These are phyloP conservation scores for Cinclus mexicanus DNA, from an alignment of 2,113 vertebrate genomes.

Conservation along the genomic window DNA sequence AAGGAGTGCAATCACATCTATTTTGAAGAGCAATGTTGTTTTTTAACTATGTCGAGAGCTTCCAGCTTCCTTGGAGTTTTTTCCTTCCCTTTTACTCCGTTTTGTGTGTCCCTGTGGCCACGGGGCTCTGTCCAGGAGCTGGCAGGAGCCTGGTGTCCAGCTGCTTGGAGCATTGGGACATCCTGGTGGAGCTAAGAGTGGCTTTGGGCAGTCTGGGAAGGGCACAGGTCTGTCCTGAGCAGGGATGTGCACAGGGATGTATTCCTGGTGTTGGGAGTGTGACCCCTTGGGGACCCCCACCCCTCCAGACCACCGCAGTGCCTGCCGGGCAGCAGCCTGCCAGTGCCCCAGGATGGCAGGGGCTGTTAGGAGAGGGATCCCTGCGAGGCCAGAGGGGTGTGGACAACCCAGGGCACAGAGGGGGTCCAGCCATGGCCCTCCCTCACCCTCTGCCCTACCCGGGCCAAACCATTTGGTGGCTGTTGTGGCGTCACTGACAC, in stretches of 20 bases:
- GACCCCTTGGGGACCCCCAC: accelerated
- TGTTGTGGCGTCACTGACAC: accelerated
- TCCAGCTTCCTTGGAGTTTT: slow-evolving; percentile 32
- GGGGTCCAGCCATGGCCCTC: accelerated
- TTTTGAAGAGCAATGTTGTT: slow-evolving; percentile 62
- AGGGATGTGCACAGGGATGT: background rate
- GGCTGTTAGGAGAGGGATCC: background rate
- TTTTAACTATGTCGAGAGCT: slow-evolving; percentile 55
- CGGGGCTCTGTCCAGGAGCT: background rate
- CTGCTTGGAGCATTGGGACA: accelerated
- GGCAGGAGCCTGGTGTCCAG: background rate
- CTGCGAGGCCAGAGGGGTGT: accelerated
- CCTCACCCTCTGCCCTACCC: background rate
- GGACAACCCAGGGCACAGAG: background rate
- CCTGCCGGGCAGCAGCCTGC: accelerated
- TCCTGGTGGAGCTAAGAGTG: accelerated
- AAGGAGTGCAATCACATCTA: slow-evolving; percentile 76
- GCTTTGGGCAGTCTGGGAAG: background rate
- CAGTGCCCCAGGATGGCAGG: accelerated
- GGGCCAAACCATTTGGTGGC: background rate
- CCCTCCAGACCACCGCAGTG: background rate
- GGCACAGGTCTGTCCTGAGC: accelerated
- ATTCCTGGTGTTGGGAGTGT: accelerated
- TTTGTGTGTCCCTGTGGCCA: accelerated
- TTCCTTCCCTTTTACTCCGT: background rate